Evolutionary conservation across 2,888 invertebrate species (phyloP), one percentile per base, ranked within the genome.

Genomic region (Cinara cedri): DNA sequence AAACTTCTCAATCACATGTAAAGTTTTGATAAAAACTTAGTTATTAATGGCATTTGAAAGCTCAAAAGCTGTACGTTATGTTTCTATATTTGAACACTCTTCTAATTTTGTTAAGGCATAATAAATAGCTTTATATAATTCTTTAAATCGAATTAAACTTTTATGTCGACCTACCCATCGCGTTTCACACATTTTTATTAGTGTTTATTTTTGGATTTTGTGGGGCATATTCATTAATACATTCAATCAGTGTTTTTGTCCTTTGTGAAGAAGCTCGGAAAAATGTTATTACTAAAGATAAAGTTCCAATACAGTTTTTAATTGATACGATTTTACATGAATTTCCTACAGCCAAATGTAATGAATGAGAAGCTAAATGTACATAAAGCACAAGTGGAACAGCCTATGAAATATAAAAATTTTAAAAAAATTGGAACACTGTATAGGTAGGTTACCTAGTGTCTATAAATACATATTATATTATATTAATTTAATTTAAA

Each of bases 331-430:
- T 76, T 62, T 82, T 81, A 80, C 83, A 83, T 51, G 83, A 63
- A 57, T 82, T 63, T n/a, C 82, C 81, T 63, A 84, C 75, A 24
- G 83, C 83, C 75, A 84, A 82, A 82, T 84, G 84, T 16, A 84
- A 81, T 62, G 75, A 82, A 78, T 84, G 84, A 57, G 82, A 80
- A 62, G 82, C 81, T 70, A 84, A 84, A 78, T 84, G 83, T 11
- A 83, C 82, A 82, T 84, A 84, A 24, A 83, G 13, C 42, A 82
- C 83, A 46, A 16, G 14, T 46, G 66, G 49, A 16, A 66, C 46
- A 24, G 9, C 44, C 65, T 65, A 44, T 65, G 46, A 65, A 65
- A 44, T 65, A 44, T 44, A 65, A 44, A 65, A 46, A 14, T 44
- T 44, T 19, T 19, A 63, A 63, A 63, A 24, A 60, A 65, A 65